Evolutionary conservation across 2,888 invertebrate species (phyloP), one percentile per base, ranked within the genome.

Genomic region (Petrolisthes manimaculis): DNA sequence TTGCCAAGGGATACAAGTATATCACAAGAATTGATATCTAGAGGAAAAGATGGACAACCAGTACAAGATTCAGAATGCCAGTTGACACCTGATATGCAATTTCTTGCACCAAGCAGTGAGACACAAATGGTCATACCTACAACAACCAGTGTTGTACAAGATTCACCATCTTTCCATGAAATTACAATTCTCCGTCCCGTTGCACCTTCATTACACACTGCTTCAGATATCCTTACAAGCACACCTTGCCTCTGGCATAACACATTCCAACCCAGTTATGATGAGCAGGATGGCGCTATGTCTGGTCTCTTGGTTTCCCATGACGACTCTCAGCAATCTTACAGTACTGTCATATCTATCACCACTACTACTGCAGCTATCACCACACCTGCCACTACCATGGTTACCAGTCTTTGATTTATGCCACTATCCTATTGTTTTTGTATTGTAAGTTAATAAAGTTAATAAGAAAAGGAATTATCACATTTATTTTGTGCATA

Each of bases 201-300:
- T 12, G 71, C 21, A n/a, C 21, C 71, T 9, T 61, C 61, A 61
- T 61, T 18, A 12, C 37, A 37, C 37, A 37, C 37, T 37, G 37
- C 37, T 37, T n/a, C 71, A 71, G 71, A 21, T 71, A 71, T 71
- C 71, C 2, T 71, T 12, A n/a, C 14, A n/a, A 6, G 6, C 14
- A 6, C 71, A 71, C 18, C 71, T 21, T 18, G 18, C 14, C 6
- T 71, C 6, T 71, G 71, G 71, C n/a, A n/a, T n/a, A 71, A n/a
- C 71, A 12, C 71, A 6, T 71, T 71, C 71, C 71, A 71, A 6
- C 71, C 71, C 71, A 71, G 71, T n/a, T n/a, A 21, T 71, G 71
- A 71, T 12, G 71, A 71, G 12, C 18, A 71, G 12, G 71, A 61
- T 61, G 61, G 61, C 18, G 3, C 61, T 12, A 18, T 61, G 61